A percentile compares a stretch with the other conserved stretches of the same genome.
phyloP scores from a whole-genome alignment of 2,113 vertebrate species.

The Ranitomeya imitator region DNA sequence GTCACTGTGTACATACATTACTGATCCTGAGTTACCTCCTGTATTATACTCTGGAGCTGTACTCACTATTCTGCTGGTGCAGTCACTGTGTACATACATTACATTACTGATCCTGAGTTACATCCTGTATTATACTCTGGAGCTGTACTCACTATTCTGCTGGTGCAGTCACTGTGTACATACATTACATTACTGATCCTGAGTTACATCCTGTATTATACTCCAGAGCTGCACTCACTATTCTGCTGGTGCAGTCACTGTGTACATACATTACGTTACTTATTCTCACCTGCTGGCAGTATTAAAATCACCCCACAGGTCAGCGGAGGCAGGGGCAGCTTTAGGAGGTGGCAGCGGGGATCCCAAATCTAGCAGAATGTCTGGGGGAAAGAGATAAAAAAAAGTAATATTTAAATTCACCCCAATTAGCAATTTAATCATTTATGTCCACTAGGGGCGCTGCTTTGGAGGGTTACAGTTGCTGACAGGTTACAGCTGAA shows the following conservation, averaged over 20 bases:
- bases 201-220: no score
- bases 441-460: no score
- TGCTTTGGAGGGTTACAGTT: no score
- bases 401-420: neutral
- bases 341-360: constrained; percentile 68
- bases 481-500: no score
- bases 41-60: neutral
- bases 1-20: neutral
- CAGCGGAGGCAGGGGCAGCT: constrained; percentile 65
- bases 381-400: constrained; percentile 57
- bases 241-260: no score
- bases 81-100: neutral
- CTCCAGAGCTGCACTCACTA: no score
- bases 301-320: constrained; percentile 94
- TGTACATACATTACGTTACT: no score
- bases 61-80: neutral
- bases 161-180: neutral
- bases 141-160: neutral
- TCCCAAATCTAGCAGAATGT: constrained; percentile 77
- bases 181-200: no score
- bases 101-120: no score
- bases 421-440: no score
- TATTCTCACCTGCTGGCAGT: constrained; percentile 82
- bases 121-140: neutral
- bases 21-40: no score